Conservation (phyloP, 1,140 invertebrate genomes). For the Eupristina koningsbergeri region DNA sequence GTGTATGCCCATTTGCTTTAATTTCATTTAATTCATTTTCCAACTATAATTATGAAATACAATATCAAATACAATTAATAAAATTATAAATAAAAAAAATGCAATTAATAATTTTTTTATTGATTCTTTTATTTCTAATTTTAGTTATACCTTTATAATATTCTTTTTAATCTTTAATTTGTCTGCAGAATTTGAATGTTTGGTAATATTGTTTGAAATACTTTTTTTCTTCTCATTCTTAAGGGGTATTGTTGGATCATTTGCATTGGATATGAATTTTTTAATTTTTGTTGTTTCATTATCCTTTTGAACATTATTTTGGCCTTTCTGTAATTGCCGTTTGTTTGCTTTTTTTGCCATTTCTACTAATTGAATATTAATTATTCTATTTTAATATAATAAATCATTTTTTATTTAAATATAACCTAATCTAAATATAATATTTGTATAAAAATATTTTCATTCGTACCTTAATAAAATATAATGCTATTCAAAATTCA, state of each 20-base stretch:
- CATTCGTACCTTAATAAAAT: neutral
- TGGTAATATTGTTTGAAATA: neutral
- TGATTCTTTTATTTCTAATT: neutral
- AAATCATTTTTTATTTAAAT: neutral
- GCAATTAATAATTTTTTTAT: neutral
- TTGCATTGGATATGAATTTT: neutral
- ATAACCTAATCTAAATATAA: neutral
- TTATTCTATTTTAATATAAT: neutral
- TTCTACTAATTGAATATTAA: conserved; percentile 7
- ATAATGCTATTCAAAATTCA: conserved; percentile 9
- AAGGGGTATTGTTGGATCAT: neutral
- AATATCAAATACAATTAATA: neutral
- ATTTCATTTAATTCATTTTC: neutral
- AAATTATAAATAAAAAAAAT: too few relatives aligned
- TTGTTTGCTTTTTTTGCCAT: conserved; percentile 55
- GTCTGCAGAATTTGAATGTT: neutral
- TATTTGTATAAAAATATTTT: neutral
- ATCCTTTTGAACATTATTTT: neutral
- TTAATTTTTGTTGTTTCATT: neutral
- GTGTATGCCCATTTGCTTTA: neutral
- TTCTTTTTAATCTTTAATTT: conserved; percentile 29
- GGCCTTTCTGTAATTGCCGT: conserved; percentile 20
- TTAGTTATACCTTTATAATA: conserved; percentile 10
- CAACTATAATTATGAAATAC: neutral
- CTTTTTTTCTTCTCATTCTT: neutral